Conservation (phyloP, 2,888 invertebrate genomes). For the Athalia rosae region DNA sequence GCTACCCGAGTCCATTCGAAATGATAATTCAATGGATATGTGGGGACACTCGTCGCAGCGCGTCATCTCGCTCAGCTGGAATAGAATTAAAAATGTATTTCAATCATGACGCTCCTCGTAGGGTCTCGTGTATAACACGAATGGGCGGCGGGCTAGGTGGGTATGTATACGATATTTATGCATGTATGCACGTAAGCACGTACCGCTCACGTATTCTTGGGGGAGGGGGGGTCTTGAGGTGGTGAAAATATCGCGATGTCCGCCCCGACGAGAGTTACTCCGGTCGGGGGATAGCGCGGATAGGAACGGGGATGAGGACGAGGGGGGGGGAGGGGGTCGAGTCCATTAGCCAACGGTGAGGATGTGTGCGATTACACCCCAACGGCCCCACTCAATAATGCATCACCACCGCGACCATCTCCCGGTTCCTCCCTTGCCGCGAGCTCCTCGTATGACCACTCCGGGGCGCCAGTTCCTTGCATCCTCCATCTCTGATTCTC, state of each 20-base stretch:
- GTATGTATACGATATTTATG: background rate
- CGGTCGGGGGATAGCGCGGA: slow-evolving; percentile 15
- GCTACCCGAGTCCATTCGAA: slow-evolving; percentile 73
- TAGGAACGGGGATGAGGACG: slow-evolving; percentile 51
- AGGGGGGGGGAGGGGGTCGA: slow-evolving; percentile 57
- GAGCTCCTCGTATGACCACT: slow-evolving; percentile 62
- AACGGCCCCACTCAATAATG: slow-evolving; percentile 72
- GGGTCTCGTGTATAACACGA: slow-evolving; percentile 57
- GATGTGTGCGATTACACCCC: slow-evolving; percentile 70
- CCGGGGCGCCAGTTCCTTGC: slow-evolving; percentile 59
- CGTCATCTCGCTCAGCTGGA: slow-evolving; percentile 44
- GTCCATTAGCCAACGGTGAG: slow-evolving; percentile 70
- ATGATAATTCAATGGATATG: slow-evolving; percentile 71
- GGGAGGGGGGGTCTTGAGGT: slow-evolving; percentile 60
- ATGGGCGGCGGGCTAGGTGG: slow-evolving; percentile 3
- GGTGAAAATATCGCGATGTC: slow-evolving; percentile 65
- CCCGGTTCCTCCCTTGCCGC: slow-evolving; percentile 52
- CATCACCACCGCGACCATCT: slow-evolving; percentile 64
- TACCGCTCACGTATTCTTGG: slow-evolving; percentile 23
- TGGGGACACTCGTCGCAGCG: slow-evolving; percentile 52
- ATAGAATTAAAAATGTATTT: slow-evolving; percentile 73
- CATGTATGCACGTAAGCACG: background rate
- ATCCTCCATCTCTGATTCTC: slow-evolving; percentile 49
- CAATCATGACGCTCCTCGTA: slow-evolving; percentile 73
- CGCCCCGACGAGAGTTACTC: slow-evolving; percentile 49